Percentiles rank a stretch among this genome's conserved stretches.
phyloP scores from a whole-genome alignment of 2,113 vertebrate species.

The Onychorhynchus coronatus region DNA sequence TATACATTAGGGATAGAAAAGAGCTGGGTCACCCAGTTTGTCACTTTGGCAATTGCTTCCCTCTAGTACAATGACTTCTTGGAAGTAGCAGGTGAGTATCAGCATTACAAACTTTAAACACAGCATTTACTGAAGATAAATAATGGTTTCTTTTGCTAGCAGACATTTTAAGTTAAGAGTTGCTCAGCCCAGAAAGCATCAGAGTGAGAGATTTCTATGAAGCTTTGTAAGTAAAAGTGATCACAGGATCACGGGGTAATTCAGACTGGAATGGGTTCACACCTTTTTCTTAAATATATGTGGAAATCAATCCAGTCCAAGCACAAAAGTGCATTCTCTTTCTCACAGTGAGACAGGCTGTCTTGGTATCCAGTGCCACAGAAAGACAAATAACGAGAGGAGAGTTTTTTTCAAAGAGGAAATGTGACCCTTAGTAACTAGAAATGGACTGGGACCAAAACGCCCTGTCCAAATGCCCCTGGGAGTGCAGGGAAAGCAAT shows the following conservation, averaged over 20 bases:
- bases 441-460: constrained; percentile 11
- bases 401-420: constrained; percentile 23
- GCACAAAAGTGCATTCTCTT: neutral
- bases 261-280: neutral
- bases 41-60: neutral
- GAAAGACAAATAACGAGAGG: constrained; percentile 8
- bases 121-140: neutral
- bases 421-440: neutral
- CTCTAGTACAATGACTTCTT: neutral
- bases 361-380: neutral
- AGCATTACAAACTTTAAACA: neutral
- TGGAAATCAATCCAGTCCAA: neutral
- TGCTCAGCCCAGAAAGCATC: neutral
- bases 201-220: neutral
- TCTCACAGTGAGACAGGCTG: neutral
- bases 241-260: neutral
- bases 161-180: neutral
- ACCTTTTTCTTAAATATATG: neutral
- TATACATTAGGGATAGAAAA: neutral
- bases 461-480: neutral
- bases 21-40: neutral
- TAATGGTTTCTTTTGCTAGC: neutral
- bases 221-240: neutral
- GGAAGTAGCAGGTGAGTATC: neutral
- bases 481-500: neutral